These are phyloP conservation scores for Drosophila setosimentum DNA, from an alignment of 2,888 invertebrate species.

Conservation along the genomic window DNA sequence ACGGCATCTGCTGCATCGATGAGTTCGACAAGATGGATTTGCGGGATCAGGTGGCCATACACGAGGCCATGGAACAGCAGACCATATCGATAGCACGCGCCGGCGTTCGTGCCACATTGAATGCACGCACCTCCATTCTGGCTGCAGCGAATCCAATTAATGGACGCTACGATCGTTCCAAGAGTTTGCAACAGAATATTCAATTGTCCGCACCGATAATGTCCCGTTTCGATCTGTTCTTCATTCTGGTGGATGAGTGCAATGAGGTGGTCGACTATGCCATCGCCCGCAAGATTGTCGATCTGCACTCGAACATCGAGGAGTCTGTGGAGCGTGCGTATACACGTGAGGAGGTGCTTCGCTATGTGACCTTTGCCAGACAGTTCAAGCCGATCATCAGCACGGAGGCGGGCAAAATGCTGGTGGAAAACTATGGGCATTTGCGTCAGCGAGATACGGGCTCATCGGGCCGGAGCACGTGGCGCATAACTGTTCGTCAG, in stretches of 20 bases:
- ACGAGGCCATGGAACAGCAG: constrained; percentile 99
- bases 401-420: constrained; percentile 92
- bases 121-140: constrained; percentile 98
- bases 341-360: constrained; percentile 93
- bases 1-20: constrained; percentile 99
- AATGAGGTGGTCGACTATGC: constrained; percentile 98
- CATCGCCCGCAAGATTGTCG: constrained; percentile 97
- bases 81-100: constrained; percentile 99
- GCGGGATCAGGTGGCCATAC: constrained; percentile 99
- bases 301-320: constrained; percentile 95
- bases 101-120: constrained; percentile 97
- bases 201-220: constrained; percentile 97
- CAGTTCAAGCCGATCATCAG: constrained; percentile 96
- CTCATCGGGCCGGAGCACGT: constrained; percentile 90
- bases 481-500: constrained; percentile 99
- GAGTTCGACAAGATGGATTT: constrained; percentile 99
- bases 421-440: constrained; percentile 95
- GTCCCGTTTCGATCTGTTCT: constrained; percentile 99
- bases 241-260: constrained; percentile 98
- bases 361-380: constrained; percentile 98
- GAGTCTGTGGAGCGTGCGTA: constrained; percentile 93
- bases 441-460: constrained; percentile 94
- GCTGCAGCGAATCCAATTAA: constrained; percentile 99
- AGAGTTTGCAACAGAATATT: constrained; percentile 97
- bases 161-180: constrained; percentile 97